A percentile compares a stretch with the other conserved stretches of the same genome.
Conservation (phyloP, 1,140 invertebrate genomes). For the Heliconius melpomene region DNA sequence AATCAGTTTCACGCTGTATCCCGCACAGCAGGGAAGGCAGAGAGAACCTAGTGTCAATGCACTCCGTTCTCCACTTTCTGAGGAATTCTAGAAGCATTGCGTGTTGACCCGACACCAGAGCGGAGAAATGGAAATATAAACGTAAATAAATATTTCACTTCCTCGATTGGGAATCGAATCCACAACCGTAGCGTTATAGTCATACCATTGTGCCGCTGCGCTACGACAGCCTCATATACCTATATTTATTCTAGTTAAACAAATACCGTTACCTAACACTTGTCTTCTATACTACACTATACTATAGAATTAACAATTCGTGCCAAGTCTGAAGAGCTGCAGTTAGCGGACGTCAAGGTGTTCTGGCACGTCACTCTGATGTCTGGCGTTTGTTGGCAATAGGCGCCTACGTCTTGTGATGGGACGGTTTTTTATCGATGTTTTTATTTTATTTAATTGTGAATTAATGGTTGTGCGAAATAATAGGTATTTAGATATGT, state of each 20-base stretch:
- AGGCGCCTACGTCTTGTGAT: conserved; percentile 47
- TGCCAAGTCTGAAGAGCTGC: conserved; percentile 67
- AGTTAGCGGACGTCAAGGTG: conserved; percentile 54
- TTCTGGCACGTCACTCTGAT: conserved; percentile 51
- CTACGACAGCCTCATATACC: too few relatives aligned
- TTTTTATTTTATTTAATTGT: neutral
- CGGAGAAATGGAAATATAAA: too few relatives aligned
- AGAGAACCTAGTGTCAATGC: too few relatives aligned
- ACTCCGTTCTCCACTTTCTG: too few relatives aligned
- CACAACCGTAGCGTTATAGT: neutral
- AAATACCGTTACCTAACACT: neutral
- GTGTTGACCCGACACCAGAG: too few relatives aligned
- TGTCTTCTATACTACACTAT: neutral
- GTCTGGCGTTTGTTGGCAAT: conserved; percentile 61
- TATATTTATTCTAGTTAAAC: neutral
- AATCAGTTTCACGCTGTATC: too few relatives aligned
- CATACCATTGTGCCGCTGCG: too few relatives aligned
- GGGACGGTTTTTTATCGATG: neutral
- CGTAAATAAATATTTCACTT: neutral
- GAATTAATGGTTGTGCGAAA: too few relatives aligned
- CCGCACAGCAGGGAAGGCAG: too few relatives aligned
- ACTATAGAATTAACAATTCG: conserved; percentile 15
- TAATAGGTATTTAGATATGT: too few relatives aligned
- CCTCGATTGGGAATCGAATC: neutral
- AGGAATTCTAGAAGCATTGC: too few relatives aligned